Evolutionary conservation across 2,113 vertebrate species (phyloP), one percentile per base, ranked within the genome.

Genomic region (Dinomys branickii): DNA sequence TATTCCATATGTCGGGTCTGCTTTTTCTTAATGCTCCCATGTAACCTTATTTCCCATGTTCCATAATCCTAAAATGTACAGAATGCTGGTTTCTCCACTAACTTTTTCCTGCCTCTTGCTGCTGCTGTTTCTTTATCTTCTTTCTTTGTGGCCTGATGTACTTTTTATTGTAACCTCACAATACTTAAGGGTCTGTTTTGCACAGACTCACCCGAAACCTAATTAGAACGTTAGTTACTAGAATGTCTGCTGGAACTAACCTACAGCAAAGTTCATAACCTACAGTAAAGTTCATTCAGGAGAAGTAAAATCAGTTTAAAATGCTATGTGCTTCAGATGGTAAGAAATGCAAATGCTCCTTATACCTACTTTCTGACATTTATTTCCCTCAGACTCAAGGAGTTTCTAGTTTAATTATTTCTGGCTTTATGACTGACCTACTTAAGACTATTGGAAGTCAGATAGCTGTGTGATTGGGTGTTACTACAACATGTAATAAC

Each of bases 391-490:
- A 67, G 56, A 73, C 7, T 96, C 10, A 26, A 19, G 2, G 10
- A 52, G 3, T 71, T 89, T 93, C 44, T 63, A 88, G 7, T 50
- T 92, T 61, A 86, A 95, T 91, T 92, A 92, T 67, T 81, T 96
- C 22, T 67, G 17, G 26, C 20, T 88, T 85, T 85, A 24, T 75
- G 59, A 85, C 26, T 44, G 56, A 92, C 71, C 41, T 90, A 58
- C 20, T 75, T 86, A 38, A 92, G 7, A 84, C 1, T 52, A 28
- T 44, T 88, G 13, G 17, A 80, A 86, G 47, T 86, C 52, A 54
- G 44, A 44, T 50, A 93, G 33, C 38, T 94, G 5, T 91, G 63
- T 78, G 86, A 61, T n/a, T 78, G 8, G 41, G 58, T 59, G 30
- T 59, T 58, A 91, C 8, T 65, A 91, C 47, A 28, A 83, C 33